Conservation (phyloP, 2,888 invertebrate species). For the Calliphora vomitoria region DNA sequence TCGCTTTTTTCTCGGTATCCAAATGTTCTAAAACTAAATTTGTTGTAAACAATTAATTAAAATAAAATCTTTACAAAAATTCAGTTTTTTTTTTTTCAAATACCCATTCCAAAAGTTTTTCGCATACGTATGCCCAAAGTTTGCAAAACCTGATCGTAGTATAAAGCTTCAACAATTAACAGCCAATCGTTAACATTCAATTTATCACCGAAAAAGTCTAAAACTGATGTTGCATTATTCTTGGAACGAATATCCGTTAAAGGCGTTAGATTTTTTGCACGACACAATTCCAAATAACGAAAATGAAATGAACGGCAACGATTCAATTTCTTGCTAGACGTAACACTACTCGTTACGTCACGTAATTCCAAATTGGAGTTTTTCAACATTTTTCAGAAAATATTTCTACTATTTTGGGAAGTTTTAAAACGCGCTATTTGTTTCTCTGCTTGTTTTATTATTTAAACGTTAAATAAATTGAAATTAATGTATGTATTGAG, state of each 20-base stretch:
- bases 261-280: constrained; percentile 82
- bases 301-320: constrained; percentile 83
- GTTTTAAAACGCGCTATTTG: constrained; percentile 16
- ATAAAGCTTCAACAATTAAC: constrained; percentile 89
- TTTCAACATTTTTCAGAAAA: constrained; percentile 68
- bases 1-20: constrained; percentile 87
- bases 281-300: constrained; percentile 83
- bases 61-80: not conserved
- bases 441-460: constrained; percentile 25
- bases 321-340: constrained; percentile 79
- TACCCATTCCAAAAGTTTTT: constrained; percentile 81
- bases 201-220: constrained; percentile 91
- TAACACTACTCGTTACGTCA: constrained; percentile 70
- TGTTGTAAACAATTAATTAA: constrained; percentile 4
- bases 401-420: not conserved
- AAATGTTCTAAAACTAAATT: constrained; percentile 82
- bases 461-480: not conserved
- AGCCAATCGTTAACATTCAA: constrained; percentile 91
- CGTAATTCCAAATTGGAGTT: constrained; percentile 73
- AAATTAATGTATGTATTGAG: not conserved
- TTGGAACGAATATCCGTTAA: constrained; percentile 81
- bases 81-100: not conserved
- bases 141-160: constrained; percentile 89
- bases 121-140: constrained; percentile 89
- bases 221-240: constrained; percentile 85